Base-by-base conservation (phyloP, 1,140 invertebrate genomes). In the Brachionus sp. region DNA sequence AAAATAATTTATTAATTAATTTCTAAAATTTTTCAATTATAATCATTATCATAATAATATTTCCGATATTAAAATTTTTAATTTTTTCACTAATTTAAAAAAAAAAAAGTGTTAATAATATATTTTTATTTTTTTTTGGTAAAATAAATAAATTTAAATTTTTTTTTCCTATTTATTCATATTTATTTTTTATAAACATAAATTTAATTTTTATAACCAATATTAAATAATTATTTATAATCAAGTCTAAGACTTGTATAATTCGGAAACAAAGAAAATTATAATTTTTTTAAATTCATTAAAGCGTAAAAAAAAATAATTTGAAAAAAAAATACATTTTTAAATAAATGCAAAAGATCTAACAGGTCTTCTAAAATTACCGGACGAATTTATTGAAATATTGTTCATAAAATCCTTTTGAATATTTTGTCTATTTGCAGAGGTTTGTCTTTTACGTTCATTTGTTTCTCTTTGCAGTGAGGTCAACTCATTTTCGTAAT, bases 401-500 rank as follows among this genome's bases (percentile, higher is more conserved):
- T 33, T 33, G 33, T 66, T 66, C 64, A 66, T 66, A 13, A 33
- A 66, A 23, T 12, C n/a, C 10, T 37, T 66, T 66, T 33, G 33
- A n/a, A 66, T 5, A 33, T 66, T 37, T 66, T 66, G 64, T 33
- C n/a, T 66, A 13, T 33, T 66, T 33, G 12, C 64, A 29, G 1
- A 23, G 5, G 6, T 2, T 33, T 33, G 25, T 66, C 25, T 35
- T 66, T 57, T 50, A 16, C 44, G 44, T 64, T 23, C 33, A 0
- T 33, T 37, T 3, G n/a, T 12, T n/a, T 66, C 64, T 66, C n/a
- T 66, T 13, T 33, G 33, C 0, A 33, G 13, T 10, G 62, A 29
- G 1, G n/a, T 66, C n/a, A 77, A 53, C 13, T 77, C 73, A 13
- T 44, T 53, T 53, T 77, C 73, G 39, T 46, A 77, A 12, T 77